These are phyloP conservation scores for Leptestheria dahalacensis DNA, from an alignment of 1,140 invertebrate genomes.

Conservation along the genomic window DNA sequence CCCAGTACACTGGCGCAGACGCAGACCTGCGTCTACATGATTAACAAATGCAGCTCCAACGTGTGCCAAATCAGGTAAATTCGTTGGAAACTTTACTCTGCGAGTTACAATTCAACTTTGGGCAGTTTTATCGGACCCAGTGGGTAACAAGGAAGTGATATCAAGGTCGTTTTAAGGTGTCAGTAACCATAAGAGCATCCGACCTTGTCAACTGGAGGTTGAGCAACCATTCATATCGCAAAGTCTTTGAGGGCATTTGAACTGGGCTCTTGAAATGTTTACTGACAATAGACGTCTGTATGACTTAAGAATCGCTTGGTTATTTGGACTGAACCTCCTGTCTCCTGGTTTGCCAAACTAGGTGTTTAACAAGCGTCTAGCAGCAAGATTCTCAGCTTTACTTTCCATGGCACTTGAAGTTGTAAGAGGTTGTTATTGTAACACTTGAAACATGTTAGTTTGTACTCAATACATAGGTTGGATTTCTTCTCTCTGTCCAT, in stretches of 20 bases:
- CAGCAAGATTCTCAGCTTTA: not conserved
- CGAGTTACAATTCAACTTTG: not conserved
- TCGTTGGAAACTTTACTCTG: not conserved
- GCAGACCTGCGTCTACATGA: not conserved
- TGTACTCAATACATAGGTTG: not conserved
- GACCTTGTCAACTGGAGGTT: no score
- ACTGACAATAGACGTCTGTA: no score
- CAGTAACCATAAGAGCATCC: no score
- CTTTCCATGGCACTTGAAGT: not conserved
- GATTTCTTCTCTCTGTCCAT: not conserved
- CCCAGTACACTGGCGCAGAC: not conserved
- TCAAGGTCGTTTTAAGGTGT: no score
- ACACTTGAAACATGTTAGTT: not conserved
- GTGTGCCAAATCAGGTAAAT: conserved; percentile 12
- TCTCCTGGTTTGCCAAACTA: no score
- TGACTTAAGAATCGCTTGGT: no score
- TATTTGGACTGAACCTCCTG: no score
- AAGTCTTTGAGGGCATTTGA: no score
- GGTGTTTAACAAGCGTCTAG: no score
- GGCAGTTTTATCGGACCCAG: not conserved
- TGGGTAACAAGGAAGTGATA: not conserved
- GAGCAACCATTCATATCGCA: no score
- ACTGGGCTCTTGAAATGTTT: no score
- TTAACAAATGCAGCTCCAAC: conserved; percentile 9
- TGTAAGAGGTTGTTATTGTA: not conserved